A percentile compares a stretch with the other conserved stretches of the same genome.
Conservation (phyloP, 2,888 invertebrate genomes). For the Ormyrus thymus region DNA sequence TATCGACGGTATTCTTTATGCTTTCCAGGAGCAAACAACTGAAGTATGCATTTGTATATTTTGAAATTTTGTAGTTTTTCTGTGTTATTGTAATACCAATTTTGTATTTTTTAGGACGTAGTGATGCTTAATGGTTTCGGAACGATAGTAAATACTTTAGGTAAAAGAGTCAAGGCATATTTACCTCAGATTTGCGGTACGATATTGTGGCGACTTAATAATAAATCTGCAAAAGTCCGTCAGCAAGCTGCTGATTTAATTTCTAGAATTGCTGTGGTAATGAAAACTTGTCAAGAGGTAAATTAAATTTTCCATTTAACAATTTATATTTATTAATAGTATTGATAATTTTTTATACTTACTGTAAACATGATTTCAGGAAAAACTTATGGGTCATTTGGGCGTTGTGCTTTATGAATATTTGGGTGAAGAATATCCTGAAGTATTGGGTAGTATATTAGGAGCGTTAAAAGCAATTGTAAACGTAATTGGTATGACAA, state of each 20-base stretch:
- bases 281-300: conserved; percentile 99
- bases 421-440: conserved; percentile 99
- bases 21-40: conserved; percentile 99
- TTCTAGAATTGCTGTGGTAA: conserved; percentile 97
- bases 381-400: conserved; percentile 99
- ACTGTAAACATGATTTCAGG: conserved; percentile 76
- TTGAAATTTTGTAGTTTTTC: too few relatives aligned
- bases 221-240: conserved; percentile 99
- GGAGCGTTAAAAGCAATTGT: conserved; percentile 99
- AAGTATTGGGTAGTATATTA: conserved; percentile 97
- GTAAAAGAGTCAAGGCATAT: conserved; percentile 98
- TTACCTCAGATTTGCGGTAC: conserved; percentile 99
- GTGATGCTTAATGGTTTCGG: conserved; percentile 99
- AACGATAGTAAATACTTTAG: conserved; percentile 97
- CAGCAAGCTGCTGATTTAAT: conserved; percentile 99
- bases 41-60: conserved; percentile 79
- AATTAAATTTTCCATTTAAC: conserved; percentile 35
- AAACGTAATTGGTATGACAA: conserved; percentile 99
- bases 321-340: conserved; percentile 1
- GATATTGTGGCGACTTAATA: conserved; percentile 99
- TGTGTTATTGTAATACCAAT: conserved; percentile 13
- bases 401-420: conserved; percentile 99
- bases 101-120: conserved; percentile 83
- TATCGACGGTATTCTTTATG: conserved; percentile 99
- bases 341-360: not conserved